Evolutionary conservation across 2,888 invertebrate genomes (phyloP).

Genomic region (Pogonocherus hispidulus): DNA sequence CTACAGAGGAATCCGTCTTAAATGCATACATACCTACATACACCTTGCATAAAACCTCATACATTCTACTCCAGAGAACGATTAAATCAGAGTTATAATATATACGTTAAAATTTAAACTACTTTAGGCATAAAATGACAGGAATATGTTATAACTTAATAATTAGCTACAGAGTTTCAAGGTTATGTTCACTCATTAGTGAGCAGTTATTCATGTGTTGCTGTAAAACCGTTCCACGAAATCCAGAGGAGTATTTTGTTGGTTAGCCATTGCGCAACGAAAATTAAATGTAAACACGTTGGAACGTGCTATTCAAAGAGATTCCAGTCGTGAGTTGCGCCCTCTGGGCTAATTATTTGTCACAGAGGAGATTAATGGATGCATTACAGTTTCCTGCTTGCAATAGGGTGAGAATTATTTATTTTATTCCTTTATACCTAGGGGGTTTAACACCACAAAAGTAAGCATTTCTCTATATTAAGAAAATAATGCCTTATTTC

Average conservation of each 20-base stretch:
- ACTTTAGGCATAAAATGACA: no score
- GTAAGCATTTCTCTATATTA: no score
- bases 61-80: no score
- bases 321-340: not conserved
- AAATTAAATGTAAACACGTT: constrained; percentile 22
- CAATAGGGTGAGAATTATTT: constrained; percentile 3
- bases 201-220: not conserved
- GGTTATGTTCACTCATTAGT: not conserved
- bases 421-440: no score
- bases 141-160: no score
- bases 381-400: not conserved
- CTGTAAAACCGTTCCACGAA: constrained; percentile 8
- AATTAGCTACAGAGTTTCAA: not conserved
- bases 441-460: no score
- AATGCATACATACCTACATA: no score
- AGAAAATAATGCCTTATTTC: no score
- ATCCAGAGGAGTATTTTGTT: constrained; percentile 14
- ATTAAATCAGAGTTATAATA: no score
- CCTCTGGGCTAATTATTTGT: constrained; percentile 10
- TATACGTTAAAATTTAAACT: no score
- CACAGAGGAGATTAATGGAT: not conserved
- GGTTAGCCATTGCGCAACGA: constrained; percentile 4
- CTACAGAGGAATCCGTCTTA: no score
- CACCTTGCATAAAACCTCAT: no score
- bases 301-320: constrained; percentile 6